Conservation (phyloP, 2,113 vertebrate genomes). For the Capreolus pygargus region DNA sequence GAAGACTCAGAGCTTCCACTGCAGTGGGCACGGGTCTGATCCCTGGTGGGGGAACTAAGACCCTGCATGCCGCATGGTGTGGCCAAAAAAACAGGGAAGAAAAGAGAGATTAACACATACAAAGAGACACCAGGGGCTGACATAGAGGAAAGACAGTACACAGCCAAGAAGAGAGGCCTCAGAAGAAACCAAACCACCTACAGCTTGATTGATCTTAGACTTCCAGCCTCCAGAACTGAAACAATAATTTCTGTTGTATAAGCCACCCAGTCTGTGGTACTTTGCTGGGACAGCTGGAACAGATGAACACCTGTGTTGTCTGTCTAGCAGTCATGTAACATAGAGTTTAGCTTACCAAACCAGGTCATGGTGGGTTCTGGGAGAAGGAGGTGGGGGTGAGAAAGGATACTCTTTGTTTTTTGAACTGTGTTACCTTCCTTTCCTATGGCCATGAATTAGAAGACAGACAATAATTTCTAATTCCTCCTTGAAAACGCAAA, state of each 20-base stretch:
- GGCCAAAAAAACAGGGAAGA: background rate
- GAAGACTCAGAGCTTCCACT: background rate
- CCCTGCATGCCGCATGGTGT: background rate
- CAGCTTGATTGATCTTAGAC: background rate
- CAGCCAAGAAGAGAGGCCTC: background rate
- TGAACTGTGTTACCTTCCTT: background rate
- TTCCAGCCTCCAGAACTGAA: background rate
- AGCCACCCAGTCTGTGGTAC: background rate
- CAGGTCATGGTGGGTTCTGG: background rate
- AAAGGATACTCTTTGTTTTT: background rate
- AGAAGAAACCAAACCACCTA: background rate
- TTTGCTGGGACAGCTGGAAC: background rate
- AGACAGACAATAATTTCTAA: slow-evolving; percentile 10
- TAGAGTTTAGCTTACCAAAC: background rate
- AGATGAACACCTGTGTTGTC: background rate
- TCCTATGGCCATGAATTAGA: background rate
- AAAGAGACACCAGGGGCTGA: background rate
- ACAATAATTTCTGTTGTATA: background rate
- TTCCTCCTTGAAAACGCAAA: slow-evolving; percentile 36
- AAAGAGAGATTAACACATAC: background rate
- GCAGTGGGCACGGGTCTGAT: background rate
- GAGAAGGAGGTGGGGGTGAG: background rate
- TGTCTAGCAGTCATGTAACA: background rate
- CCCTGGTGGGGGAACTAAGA: background rate
- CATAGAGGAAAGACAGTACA: background rate